These are phyloP conservation scores for Epizoanthus fatuus DNA, from an alignment of 92 coral and sea anemone species.

Conservation along the genomic window DNA sequence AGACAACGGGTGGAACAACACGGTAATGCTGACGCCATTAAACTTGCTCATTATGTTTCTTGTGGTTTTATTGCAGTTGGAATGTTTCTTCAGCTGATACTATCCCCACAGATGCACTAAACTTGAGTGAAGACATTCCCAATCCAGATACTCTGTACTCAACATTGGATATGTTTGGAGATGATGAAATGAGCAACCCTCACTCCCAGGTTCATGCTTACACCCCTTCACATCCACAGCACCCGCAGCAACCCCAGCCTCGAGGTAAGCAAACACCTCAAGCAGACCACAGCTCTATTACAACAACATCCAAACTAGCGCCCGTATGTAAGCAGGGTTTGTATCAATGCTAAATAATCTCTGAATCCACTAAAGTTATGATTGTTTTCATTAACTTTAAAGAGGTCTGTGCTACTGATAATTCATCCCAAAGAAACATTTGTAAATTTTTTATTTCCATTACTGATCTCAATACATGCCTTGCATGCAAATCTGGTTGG, in stretches of 20 bases:
- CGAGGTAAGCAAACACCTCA: conserved; percentile 26
- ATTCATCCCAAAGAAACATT: too few relatives aligned
- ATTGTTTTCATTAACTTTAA: too few relatives aligned
- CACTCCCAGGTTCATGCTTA: conserved; percentile 36
- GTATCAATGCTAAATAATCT: too few relatives aligned
- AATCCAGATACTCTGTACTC: conserved; percentile 86
- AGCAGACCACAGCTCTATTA: not conserved
- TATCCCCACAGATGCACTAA: conserved; percentile 79
- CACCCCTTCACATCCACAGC: conserved; percentile 6
- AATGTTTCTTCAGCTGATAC: conserved; percentile 59
- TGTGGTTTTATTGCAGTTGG: conserved; percentile 69
- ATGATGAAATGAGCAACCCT: conserved; percentile 73
- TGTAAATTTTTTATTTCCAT: too few relatives aligned
- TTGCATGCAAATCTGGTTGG: too few relatives aligned
- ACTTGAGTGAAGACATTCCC: conserved; percentile 84
- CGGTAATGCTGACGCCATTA: too few relatives aligned
- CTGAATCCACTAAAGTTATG: too few relatives aligned
- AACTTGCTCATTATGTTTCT: not conserved
- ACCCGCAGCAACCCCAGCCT: conserved; percentile 16
- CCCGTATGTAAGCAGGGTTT: too few relatives aligned
- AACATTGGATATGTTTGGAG: conserved; percentile 83
- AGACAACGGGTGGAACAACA: too few relatives aligned
- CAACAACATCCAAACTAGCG: too few relatives aligned
- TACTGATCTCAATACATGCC: too few relatives aligned
- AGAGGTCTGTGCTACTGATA: too few relatives aligned